Evolutionary conservation across 2,113 vertebrate species (phyloP), one percentile per base, ranked within the genome.

Genomic region (Rhinichthys klamathensis): DNA sequence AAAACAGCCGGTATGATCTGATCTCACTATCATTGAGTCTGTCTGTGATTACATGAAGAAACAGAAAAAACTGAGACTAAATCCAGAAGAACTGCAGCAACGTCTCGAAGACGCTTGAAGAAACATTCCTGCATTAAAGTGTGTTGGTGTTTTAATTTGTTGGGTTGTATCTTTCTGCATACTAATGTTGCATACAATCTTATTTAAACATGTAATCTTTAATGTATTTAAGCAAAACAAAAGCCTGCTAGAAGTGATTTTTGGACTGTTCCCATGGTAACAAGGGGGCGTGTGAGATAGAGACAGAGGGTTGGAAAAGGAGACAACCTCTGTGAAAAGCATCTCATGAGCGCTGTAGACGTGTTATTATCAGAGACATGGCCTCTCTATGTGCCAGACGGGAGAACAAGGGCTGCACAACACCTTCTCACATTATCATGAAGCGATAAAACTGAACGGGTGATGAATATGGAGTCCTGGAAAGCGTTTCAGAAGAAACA

Each of bases 191-290:
- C 10, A 13, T 13, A 7, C 21, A 16, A 8, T 8, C 23, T 46
- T 46, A 73, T 46, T 25, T 25, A 41, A 11, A 44, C 12, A 23
- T 72, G 21, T 6, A 41, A 25, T 74, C 23, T 74, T 46, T 46
- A 46, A 25, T 56, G 18, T 21, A 8, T 25, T 25, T 5, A 23
- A 70, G 12, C 2, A 1, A 72, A n/a, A 60, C 56, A 70, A 51
- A 32, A 30, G 38, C 54, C 54, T 21, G 8, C 8, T n/a, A 9
- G 32, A 44, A 67, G 65, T 49, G 80, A 70, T 84, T 80, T 76
- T 18, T 58, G 56, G 76, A 77, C 69, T n/a, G 58, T 89, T 89
- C 58, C 85, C 85, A 89, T 89, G 78, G 83, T 80, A 89, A 89
- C 85, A 35, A 6, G 56, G 32, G 30, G 63, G 41, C 30, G 35